phyloP scores from a whole-genome alignment of 1,140 invertebrate genomes.

The Leptoteleia sp. region DNA sequence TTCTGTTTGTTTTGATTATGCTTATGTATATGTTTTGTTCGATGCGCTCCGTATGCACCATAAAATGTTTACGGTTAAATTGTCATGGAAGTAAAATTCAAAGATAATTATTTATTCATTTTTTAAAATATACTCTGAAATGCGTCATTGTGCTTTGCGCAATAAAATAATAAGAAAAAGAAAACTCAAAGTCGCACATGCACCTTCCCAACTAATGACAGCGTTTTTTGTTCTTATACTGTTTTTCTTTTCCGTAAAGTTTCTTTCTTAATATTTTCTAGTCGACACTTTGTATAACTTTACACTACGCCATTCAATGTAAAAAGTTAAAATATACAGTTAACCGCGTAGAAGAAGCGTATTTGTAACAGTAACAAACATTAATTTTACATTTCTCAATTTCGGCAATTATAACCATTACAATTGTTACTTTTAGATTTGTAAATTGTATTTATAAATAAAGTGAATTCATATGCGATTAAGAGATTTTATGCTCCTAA shows the following conservation, averaged over 20 bases:
- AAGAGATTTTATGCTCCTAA: constrained; percentile 77
- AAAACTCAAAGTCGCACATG: constrained; percentile 39
- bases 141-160: background rate
- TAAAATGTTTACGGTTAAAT: constrained; percentile 29
- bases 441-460: constrained; percentile 79
- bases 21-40: constrained; percentile 48
- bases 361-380: constrained; percentile 77
- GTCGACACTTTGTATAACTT: constrained; percentile 49
- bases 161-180: no score
- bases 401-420: constrained; percentile 60
- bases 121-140: constrained; percentile 18
- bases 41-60: constrained; percentile 35
- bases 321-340: constrained; percentile 66
- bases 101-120: constrained; percentile 24
- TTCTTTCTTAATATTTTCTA: constrained; percentile 48
- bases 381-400: constrained; percentile 75
- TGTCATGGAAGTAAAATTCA: constrained; percentile 55
- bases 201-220: constrained; percentile 33
- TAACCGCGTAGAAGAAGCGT: constrained; percentile 64
- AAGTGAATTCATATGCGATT: constrained; percentile 75
- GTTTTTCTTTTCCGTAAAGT: constrained; percentile 15
- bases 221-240: constrained; percentile 4
- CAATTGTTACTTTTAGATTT: constrained; percentile 67
- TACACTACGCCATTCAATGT: constrained; percentile 54
- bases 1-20: constrained; percentile 15